Base-by-base conservation (phyloP, 2,888 invertebrate species). In the Tanaodytes sp. region DNA sequence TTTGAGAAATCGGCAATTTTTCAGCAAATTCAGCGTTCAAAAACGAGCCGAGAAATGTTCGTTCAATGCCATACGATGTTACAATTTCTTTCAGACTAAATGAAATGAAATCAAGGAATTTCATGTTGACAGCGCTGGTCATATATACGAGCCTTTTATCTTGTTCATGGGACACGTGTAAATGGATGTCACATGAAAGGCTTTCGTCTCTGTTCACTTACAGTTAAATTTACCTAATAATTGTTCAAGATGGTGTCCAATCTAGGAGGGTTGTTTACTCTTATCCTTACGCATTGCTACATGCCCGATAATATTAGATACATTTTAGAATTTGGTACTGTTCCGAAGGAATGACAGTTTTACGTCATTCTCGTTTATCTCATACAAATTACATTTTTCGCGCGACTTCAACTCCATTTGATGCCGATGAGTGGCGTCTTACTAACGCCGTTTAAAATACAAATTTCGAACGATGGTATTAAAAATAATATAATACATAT, bases 261-360 rank as follows among this genome's bases (percentile, higher is more conserved):
- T 70, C 77, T 79, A 81, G 75, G 74, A 72, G 71, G 72, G 66
- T 73, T 42, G 65, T 69, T 74, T 65, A 72, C 62, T 73, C 49
- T 80, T 77, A 79, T 67, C 72, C 64, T 79, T 79, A 80, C 77
- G 63, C 64, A 63, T 23, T 68, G 51, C 69, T 70, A 67, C 43
- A 80, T 76, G 77, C 79, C 76, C 78, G 77, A 77, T 73, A 77
- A 73, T 78, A 74, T 77, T 80, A 81, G 80, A 79, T 79, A 80
- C 79, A 81, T 82, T 83, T 83, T 83, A 83, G 83, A 83, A 83
- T 83, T 83, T 83, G 82, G 80, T 83, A 83, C 83, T 83, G 82
- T 81, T 78, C 37, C 52, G 59, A 45, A 59, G 78, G 81, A 80
- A 78, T 77, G 78, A 77, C 78, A 76, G 23, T 8, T 74, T 54